Percentiles rank a stretch among this genome's conserved stretches.
Evolutionary conservation across 2,888 invertebrate species (phyloP).

Genomic region (Formica aserva): DNA sequence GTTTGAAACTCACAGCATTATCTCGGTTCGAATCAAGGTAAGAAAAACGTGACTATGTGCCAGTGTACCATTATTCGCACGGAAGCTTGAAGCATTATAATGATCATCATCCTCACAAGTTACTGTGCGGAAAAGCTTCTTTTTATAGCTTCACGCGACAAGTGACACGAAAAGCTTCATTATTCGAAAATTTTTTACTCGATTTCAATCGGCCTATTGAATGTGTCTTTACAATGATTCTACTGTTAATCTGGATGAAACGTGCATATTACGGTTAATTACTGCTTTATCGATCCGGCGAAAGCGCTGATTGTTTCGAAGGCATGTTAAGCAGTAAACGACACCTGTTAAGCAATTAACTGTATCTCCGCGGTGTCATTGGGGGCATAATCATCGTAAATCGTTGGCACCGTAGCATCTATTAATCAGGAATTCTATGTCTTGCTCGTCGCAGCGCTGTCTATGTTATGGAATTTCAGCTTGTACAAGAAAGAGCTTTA

Average conservation of each 20-base stretch:
- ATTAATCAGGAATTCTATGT: slow-evolving; percentile 44
- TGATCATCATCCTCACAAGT: slow-evolving; percentile 23
- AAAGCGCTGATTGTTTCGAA: slow-evolving; percentile 24
- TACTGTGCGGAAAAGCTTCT: not conserved
- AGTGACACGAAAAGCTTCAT: slow-evolving; percentile 13
- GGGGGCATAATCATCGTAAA: slow-evolving; percentile 40
- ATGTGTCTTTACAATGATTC: not conserved
- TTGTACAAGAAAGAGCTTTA: not conserved
- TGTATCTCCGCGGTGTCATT: slow-evolving; percentile 39
- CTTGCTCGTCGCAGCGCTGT: not conserved
- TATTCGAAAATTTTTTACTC: not conserved
- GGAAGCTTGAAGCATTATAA: slow-evolving; percentile 29
- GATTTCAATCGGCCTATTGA: not conserved
- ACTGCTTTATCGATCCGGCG: slow-evolving; percentile 23
- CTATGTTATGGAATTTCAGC: slow-evolving; percentile 5
- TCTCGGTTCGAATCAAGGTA: slow-evolving; percentile 1
- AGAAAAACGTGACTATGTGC: slow-evolving; percentile 31
- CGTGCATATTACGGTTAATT: slow-evolving; percentile 16
- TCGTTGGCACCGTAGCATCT: not conserved
- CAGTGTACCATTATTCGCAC: slow-evolving; percentile 21
- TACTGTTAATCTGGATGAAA: not conserved
- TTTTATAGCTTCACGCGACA: not conserved
- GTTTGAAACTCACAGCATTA: slow-evolving; percentile 24
- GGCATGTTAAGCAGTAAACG: slow-evolving; percentile 34
- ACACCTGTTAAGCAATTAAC: slow-evolving; percentile 51